A percentile compares a stretch with the other conserved stretches of the same genome.
phyloP scores from a whole-genome alignment of 2,113 vertebrate species.

The Pardalotus punctatus region DNA sequence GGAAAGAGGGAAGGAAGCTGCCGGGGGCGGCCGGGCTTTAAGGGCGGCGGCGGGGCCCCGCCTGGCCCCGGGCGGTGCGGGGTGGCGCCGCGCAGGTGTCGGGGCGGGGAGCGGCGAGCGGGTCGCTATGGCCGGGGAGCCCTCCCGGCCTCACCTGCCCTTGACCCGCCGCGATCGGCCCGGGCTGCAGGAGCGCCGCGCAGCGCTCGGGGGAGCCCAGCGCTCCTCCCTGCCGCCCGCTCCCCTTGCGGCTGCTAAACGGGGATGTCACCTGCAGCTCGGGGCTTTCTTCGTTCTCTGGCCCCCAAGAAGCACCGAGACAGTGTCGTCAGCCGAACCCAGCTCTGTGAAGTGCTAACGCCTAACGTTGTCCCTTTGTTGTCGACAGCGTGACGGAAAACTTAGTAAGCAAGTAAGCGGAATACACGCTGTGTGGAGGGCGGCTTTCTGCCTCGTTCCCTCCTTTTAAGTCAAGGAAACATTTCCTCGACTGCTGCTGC shows the following conservation, averaged over 20 bases:
- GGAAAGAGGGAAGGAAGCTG: fast-evolving
- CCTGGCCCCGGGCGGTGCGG: not conserved
- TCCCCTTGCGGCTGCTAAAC: fast-evolving
- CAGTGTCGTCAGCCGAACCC: fast-evolving
- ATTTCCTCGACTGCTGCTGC: not conserved
- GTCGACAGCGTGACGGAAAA: fast-evolving
- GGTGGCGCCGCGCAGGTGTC: not conserved
- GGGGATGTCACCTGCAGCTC: not conserved
- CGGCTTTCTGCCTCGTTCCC: not conserved
- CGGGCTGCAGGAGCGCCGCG: not conserved
- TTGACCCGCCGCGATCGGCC: not conserved
- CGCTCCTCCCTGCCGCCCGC: not conserved
- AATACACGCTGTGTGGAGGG: fast-evolving
- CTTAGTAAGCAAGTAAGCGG: fast-evolving
- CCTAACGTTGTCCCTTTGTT: fast-evolving
- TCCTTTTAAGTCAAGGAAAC: not conserved
- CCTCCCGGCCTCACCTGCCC: not conserved
- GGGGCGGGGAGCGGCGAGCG: not conserved
- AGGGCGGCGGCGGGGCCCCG: not conserved
- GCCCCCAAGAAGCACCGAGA: fast-evolving
- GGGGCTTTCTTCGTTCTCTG: not conserved
- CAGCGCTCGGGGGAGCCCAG: not conserved
- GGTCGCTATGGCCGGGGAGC: not conserved
- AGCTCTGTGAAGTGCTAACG: fast-evolving
- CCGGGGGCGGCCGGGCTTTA: not conserved